Evolutionary conservation across 2,113 vertebrate species (phyloP), one percentile per base, ranked within the genome.

Genomic region (Salvator merianae): DNA sequence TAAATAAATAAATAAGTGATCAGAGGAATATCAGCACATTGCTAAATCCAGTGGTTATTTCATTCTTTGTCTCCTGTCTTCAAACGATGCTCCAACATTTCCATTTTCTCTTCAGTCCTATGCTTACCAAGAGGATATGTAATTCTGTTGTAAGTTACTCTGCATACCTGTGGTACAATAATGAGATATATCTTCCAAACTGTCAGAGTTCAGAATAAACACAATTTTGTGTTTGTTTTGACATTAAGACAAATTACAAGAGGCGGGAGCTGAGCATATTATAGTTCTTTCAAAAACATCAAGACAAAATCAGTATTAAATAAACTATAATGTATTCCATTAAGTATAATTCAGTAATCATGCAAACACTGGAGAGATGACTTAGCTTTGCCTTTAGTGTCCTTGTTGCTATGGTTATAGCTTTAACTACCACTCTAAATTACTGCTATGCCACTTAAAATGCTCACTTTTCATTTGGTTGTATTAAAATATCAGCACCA

Each of bases 321-420:
- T 81, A 91, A 87, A 65, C 2, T 4, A 65, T 87, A 90, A n/a
- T 63, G 26, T 78, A 1, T 55, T 87, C 77, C 62, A 77, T 83
- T 90, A 63, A n/a, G 75, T 50, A 82, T 77, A 86, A 3, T 24
- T 88, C 50, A 77, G 55, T 69, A 87, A 86, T 86, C 80, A 83
- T 76, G 38, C 69, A 74, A 93, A 80, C 73, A 83, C 1, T 77
- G 63, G 70, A 22, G n/a, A 63, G 86, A 36, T 50, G 32, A 79
- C 89, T 47, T 74, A 36, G 12, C 74, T 90, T 26, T 2, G 0
- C 70, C 86, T 84, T 81, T 77, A 40, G 83, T 87, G 3, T 74
- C 84, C 72, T 84, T 87, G 32, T 89, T 92, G 70, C 76, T 47
- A 88, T 87, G 66, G 76, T 76, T 88, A 88, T 86, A 78, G 12